Base-by-base conservation (phyloP, 1,140 invertebrate genomes). In the Drosophila yakuba region DNA sequence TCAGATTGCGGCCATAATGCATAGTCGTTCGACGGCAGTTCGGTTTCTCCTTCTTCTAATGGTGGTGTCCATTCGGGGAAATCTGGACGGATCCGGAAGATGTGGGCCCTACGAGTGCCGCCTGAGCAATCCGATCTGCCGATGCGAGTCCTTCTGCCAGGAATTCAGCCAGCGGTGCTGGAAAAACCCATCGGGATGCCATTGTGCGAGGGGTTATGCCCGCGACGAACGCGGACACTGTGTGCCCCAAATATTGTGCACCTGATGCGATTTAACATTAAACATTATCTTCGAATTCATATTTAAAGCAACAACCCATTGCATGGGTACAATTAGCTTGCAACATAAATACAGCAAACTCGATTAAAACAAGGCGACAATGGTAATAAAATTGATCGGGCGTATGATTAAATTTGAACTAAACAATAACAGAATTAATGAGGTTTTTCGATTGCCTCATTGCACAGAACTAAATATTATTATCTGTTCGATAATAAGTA, bases 131-230 rank as follows among this genome's bases (percentile, higher is more conserved):
- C 35, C 44, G 23, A 32, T 44, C 39, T 72, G 68, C 39, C 36
- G 60, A 0, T 72, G 68, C 38, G 68, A 72, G 52, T 39, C 68
- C 54, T 72, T 64, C 14, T 72, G 68, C 55, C 23, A 41, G 58
- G 51, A 63, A 36, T 44, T 32, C 4, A 41, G 32, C 10, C 35
- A 44, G 8, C 61, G 68, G 11, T 72, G 68, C 61, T 64, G 60
- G 68, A 63, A 72, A 38, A 32, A 32, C 4, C 60, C 61, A 11
- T 52, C 61, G 12, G 68, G 68, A 10, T 72, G 68, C 17, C 68
- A 72, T 14, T 72, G 68, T 28, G 52, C 61, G 4, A 35, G 68
- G 4, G 68, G 68, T n/a, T 72, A 64, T 44, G 68, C 68, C 23
- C 61, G 68, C 4, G 38, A 58, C 35, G 12, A 20, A 23, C 28